Conservation (phyloP, 92 coral and sea anemone species). For the Umimayanthus chanpuru region DNA sequence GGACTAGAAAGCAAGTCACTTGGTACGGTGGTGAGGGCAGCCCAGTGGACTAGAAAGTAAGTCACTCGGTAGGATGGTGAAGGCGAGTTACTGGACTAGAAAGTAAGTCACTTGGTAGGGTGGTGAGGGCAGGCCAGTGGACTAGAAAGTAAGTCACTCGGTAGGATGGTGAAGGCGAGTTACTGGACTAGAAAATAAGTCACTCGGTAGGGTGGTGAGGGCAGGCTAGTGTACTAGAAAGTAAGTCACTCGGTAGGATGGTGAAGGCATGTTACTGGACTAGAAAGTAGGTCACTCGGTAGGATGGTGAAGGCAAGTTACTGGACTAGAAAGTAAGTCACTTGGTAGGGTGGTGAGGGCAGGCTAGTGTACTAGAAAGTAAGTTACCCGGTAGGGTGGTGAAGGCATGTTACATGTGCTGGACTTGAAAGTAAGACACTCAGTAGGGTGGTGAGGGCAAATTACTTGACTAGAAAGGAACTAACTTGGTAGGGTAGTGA, state of each 20-base stretch:
- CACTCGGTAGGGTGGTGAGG: background rate
- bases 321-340: slow-evolving; percentile 60
- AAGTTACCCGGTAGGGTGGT: background rate
- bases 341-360: background rate
- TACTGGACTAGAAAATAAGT: background rate
- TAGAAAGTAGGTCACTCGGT: slow-evolving; percentile 67
- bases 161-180: slow-evolving; percentile 42
- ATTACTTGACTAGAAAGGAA: background rate
- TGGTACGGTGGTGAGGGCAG: slow-evolving; percentile 46
- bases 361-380: background rate
- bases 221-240: slow-evolving; percentile 13
- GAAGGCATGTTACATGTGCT: background rate
- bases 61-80: slow-evolving; percentile 48
- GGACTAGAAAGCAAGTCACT: too few relatives aligned
- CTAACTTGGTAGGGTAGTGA: background rate
- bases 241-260: background rate
- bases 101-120: slow-evolving; percentile 50
- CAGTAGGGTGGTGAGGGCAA: too few relatives aligned
- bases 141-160: background rate
- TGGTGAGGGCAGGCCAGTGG: background rate
- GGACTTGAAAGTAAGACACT: background rate
- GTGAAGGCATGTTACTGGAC: background rate
- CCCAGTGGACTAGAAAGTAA: background rate
- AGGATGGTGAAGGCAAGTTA: slow-evolving; percentile 86
- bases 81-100: background rate